A percentile compares a stretch with the other conserved stretches of the same genome.
phyloP scores from a whole-genome alignment of 2,113 vertebrate species.

The Nibea albiflora region DNA sequence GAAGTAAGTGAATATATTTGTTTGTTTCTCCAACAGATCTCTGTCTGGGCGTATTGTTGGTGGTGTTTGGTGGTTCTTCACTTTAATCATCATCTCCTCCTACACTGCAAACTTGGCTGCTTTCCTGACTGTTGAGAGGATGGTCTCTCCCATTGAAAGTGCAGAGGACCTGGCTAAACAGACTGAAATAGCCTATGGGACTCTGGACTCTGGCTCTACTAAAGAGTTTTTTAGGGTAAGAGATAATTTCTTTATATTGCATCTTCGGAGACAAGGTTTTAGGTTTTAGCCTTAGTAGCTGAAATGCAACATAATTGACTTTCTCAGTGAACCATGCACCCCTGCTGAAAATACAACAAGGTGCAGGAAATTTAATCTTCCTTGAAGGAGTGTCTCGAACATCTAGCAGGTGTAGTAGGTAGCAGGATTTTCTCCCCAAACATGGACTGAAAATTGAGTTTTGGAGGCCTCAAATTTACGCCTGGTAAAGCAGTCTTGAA shows the following conservation, averaged over 20 bases:
- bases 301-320: not conserved
- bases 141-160: slow-evolving; percentile 99
- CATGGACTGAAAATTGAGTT: not conserved
- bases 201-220: slow-evolving; percentile 97
- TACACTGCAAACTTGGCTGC: slow-evolving; percentile 99
- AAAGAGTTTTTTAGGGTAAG: slow-evolving; percentile 99
- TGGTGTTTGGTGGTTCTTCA: slow-evolving; percentile 99
- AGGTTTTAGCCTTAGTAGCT: not conserved
- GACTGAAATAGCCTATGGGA: slow-evolving; percentile 98
- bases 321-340: not conserved
- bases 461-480: not conserved
- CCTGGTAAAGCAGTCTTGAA: not conserved
- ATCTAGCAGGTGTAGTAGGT: too few relatives aligned
- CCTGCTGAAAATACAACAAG: not conserved
- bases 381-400: too few relatives aligned
- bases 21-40: slow-evolving; percentile 88
- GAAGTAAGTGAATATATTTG: not conserved
- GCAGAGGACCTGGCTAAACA: slow-evolving; percentile 98
- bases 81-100: slow-evolving; percentile 99
- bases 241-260: slow-evolving; percentile 15
- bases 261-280: not conserved
- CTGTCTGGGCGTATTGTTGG: slow-evolving; percentile 99
- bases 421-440: too few relatives aligned
- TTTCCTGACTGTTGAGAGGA: slow-evolving; percentile 99
- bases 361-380: slow-evolving; percentile 4